Evolutionary conservation across 2,797 vertebrate species (phyloP).

Genomic region (Sarcophilus harrisii): DNA sequence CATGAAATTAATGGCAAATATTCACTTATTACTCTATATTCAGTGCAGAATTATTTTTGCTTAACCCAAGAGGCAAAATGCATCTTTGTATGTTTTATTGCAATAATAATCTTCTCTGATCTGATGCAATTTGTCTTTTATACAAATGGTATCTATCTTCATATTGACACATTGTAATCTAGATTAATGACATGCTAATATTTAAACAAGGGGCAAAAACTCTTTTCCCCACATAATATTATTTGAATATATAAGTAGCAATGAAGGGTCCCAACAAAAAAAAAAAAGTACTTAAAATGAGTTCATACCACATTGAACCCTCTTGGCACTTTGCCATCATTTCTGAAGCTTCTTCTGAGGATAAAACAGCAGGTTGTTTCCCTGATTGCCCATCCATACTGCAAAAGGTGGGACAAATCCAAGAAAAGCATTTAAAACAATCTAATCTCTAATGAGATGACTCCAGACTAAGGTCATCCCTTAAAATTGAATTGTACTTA

Average conservation of each 20-base stretch:
- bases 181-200: conserved; percentile 63
- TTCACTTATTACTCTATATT: conserved; percentile 9
- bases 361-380: conserved; percentile 55
- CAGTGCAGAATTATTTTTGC: not conserved
- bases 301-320: not conserved
- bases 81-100: not conserved
- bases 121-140: conserved; percentile 54
- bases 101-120: conserved; percentile 11
- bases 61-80: conserved; percentile 35
- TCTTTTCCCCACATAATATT: not conserved
- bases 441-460: conserved; percentile 62
- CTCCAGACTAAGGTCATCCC: conserved; percentile 73
- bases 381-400: conserved; percentile 46
- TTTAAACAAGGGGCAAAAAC: conserved; percentile 51
- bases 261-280: conserved; percentile 37
- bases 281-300: conserved; percentile 54
- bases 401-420: conserved; percentile 52
- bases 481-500: conserved; percentile 74
- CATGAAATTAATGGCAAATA: conserved; percentile 56
- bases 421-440: conserved; percentile 39
- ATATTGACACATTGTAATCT: conserved; percentile 57
- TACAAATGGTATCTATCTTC: conserved; percentile 24
- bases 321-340: conserved; percentile 48
- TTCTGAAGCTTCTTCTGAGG: conserved; percentile 63
- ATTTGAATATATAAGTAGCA: conserved; percentile 45